These are phyloP conservation scores for Parambassis ranga DNA, from an alignment of 2,797 vertebrate species.

Conservation along the genomic window DNA sequence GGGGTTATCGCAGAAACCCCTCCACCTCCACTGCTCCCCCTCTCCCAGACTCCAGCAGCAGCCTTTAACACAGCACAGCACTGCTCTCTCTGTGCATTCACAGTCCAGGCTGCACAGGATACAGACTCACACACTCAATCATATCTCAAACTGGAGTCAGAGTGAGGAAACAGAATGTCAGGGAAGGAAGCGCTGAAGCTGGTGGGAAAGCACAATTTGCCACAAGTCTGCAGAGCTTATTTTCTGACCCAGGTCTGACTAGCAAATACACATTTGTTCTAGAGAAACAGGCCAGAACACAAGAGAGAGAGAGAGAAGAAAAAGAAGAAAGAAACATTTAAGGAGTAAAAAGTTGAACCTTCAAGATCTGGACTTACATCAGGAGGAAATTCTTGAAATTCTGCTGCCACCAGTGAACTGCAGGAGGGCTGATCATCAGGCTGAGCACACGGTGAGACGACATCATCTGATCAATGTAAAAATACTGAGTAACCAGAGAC, in stretches of 20 bases:
- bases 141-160: conserved; percentile 62
- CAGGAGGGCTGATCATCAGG: conserved; percentile 8
- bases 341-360: background rate
- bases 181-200: conserved; percentile 74
- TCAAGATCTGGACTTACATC: conserved; percentile 38
- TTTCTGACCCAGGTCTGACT: conserved; percentile 4
- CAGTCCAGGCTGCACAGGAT: conserved; percentile 63
- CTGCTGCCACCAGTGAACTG: conserved; percentile 5
- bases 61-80: conserved; percentile 49
- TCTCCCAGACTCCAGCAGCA: conserved; percentile 41
- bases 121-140: conserved; percentile 43
- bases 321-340: too few relatives aligned
- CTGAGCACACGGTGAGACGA: conserved; percentile 48
- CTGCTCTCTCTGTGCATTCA: conserved; percentile 35
- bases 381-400: conserved; percentile 62
- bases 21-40: conserved; percentile 41
- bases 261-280: background rate
- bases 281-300: background rate
- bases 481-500: background rate
- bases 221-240: conserved; percentile 23
- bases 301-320: background rate
- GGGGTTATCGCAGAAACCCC: conserved; percentile 62
- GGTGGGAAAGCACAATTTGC: conserved; percentile 61
- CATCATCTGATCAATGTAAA: background rate
- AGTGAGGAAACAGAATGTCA: conserved; percentile 78